Conservation (phyloP, 2,888 invertebrate species). For the Automeris io region DNA sequence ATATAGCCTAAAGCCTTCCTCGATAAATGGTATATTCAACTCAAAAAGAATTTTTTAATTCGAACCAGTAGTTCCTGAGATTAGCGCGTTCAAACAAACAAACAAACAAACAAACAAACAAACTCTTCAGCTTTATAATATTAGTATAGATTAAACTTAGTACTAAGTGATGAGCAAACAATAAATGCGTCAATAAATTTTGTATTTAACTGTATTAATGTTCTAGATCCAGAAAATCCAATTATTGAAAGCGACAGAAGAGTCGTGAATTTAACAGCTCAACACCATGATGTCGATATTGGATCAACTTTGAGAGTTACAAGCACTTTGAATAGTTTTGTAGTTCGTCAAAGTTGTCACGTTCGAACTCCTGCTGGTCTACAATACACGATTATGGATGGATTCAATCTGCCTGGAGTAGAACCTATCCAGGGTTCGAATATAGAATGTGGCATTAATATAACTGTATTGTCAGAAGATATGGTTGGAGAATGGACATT, state of each 20-base stretch:
- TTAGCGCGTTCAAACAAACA: no score
- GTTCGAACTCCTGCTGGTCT: conserved; percentile 37
- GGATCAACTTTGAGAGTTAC: conserved; percentile 23
- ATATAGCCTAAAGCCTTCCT: no score
- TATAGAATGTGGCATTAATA: conserved; percentile 36
- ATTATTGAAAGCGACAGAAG: conserved; percentile 23
- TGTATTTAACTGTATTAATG: background rate
- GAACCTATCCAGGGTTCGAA: conserved; percentile 22
- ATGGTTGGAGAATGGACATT: conserved; percentile 49
- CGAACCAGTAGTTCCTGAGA: no score
- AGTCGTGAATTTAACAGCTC: conserved; percentile 13
- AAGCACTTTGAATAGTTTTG: conserved; percentile 17
- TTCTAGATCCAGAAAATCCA: conserved; percentile 32
- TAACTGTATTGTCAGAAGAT: conserved; percentile 31
- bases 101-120: no score
- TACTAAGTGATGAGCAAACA: no score
- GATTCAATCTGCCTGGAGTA: conserved; percentile 30
- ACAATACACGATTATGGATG: conserved; percentile 31
- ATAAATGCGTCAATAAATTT: no score
- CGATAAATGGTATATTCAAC: no score
- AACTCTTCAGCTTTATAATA: no score
- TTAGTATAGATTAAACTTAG: no score
- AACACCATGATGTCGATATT: conserved; percentile 17
- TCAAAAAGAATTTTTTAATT: no score
- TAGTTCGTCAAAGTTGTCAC: conserved; percentile 36